These are phyloP conservation scores for Euschistus heros DNA, from an alignment of 1,140 invertebrate species.

Conservation along the genomic window DNA sequence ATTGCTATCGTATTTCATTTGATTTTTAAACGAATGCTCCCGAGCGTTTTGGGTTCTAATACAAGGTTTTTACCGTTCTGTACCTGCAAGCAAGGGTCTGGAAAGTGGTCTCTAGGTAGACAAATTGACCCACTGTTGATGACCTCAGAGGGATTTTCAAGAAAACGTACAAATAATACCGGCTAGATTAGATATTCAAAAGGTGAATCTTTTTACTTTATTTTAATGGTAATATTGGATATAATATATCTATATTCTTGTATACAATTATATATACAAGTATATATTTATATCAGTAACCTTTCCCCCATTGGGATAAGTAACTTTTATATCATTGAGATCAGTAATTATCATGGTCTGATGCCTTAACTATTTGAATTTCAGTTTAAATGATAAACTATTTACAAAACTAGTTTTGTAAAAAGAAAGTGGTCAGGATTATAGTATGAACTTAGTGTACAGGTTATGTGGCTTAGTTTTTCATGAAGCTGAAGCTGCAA, in stretches of 20 bases:
- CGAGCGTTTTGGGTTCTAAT: background rate
- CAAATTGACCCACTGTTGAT: slow-evolving; percentile 23
- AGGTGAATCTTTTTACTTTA: background rate
- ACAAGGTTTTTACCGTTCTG: slow-evolving; percentile 1
- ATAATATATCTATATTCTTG: too few species aligned
- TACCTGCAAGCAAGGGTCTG: background rate
- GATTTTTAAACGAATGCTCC: background rate
- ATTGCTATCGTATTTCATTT: too few species aligned
- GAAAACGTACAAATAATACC: slow-evolving; percentile 10
- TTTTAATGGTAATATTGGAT: too few species aligned
- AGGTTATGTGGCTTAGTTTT: slow-evolving; percentile 7
- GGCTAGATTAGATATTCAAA: slow-evolving; percentile 14
- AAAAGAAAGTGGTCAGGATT: too few species aligned
- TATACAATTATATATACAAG: too few species aligned
- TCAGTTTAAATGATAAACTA: too few species aligned
- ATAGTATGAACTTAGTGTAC: background rate
- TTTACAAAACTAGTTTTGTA: too few species aligned
- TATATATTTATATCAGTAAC: too few species aligned
- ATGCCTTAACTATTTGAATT: too few species aligned
- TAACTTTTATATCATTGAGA: too few species aligned
- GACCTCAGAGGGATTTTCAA: slow-evolving; percentile 24
- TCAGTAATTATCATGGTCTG: too few species aligned
- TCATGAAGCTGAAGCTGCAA: background rate
- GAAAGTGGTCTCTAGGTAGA: slow-evolving; percentile 9
- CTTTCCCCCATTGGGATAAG: too few species aligned